A percentile compares a stretch with the other conserved stretches of the same genome.
Evolutionary conservation across 2,113 vertebrate species (phyloP).

Genomic region (Monarcha castaneiventris): DNA sequence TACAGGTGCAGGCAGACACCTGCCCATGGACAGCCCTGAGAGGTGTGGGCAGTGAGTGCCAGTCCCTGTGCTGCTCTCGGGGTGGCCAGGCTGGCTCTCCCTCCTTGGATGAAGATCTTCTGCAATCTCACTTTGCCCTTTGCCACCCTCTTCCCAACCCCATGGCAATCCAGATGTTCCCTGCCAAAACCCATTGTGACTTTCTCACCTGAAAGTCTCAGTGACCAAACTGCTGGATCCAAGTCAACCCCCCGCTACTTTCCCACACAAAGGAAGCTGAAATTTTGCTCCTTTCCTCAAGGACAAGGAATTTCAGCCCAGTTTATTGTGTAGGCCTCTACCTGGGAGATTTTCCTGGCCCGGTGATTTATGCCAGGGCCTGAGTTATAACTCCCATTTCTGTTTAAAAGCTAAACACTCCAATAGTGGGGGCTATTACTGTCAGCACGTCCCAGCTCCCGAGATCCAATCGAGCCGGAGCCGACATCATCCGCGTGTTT

Average conservation of each 20-base stretch:
- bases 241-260: accelerated
- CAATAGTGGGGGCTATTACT: conserved; percentile 51
- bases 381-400: conserved; percentile 51
- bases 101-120: neutral
- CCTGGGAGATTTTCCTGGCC: neutral
- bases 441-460: conserved; percentile 34
- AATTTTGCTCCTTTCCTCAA: neutral
- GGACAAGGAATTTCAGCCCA: neutral
- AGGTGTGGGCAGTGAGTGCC: neutral
- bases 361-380: conserved; percentile 20
- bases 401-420: conserved; percentile 58
- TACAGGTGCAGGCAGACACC: neutral
- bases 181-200: neutral
- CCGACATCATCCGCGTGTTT: conserved; percentile 17
- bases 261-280: neutral
- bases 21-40: neutral
- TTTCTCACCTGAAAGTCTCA: neutral
- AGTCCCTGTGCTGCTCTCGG: accelerated
- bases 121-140: neutral
- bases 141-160: no score
- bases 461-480: conserved; percentile 21
- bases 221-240: neutral
- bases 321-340: neutral
- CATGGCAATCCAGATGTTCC: neutral
- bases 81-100: neutral